Base-by-base conservation (phyloP, 2,113 vertebrate genomes). In the Microcebus griseorufus region DNA sequence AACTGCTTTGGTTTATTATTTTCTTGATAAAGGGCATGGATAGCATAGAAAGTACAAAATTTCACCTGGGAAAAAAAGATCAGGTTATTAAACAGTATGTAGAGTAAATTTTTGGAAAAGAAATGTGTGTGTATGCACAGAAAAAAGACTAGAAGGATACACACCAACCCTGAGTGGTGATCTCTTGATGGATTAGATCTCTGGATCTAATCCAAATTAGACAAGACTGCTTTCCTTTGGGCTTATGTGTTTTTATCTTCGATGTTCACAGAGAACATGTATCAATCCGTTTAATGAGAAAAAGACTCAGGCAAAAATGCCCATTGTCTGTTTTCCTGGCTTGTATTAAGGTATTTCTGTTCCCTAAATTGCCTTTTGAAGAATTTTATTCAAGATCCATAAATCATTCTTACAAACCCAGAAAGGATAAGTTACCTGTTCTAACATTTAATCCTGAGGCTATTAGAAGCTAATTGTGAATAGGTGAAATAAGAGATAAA, bases 381-480 rank as follows among this genome's bases (percentile, higher is more conserved):
- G 51, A 94, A 65, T 72, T 89, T 92, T 83, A 97, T 95, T 96
- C 96, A 89, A 92, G 75, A 93, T 96, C 93, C 87, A 88, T 94
- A 98, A 98, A 92, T 96, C 89, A 96, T 98, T 97, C 97, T 98
- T 96, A 91, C 84, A 97, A 96, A 97, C 53, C 90, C 98, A 96
- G 85, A 96, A 93, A 89, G 92, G 90, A 96, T 95, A 97, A 70
- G 95, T 97, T 98, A 98, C 97, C 97, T 98, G 96, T 97, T 94
- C 85, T 88, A 96, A 96, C 93, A 90, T 97, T 97, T 96, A 98
- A 97, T 98, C 96, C 97, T 94, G 90, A 98, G 97, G 97, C 97
- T 98, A 95, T 97, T 97, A 97, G 98, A 96, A 99, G 98, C 96
- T 98, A 98, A 98, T 98, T 98, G 95, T 95, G 92, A 98, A 97